Evolutionary conservation across 2,113 vertebrate species (phyloP).

Genomic region (Rhadina sibilatrix): DNA sequence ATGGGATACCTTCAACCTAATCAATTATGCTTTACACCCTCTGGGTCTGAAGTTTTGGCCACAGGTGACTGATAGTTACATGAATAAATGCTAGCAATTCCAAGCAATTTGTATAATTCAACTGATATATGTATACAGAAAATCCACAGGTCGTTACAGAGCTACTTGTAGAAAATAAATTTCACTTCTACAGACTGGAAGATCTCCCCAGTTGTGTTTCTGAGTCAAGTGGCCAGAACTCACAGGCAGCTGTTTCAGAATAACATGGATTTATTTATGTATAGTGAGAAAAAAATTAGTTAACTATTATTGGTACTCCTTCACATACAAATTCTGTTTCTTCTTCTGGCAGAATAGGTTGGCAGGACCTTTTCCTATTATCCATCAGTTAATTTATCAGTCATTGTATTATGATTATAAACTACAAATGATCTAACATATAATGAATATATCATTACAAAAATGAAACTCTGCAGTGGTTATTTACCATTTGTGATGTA

Average conservation of each 20-base stretch:
- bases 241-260: neutral
- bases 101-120: neutral
- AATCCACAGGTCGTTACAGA: neutral
- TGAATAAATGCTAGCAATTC: neutral
- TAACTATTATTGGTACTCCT: neutral
- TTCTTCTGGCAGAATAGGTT: conserved; percentile 7
- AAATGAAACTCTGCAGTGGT: conserved; percentile 20
- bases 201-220: neutral
- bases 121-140: neutral
- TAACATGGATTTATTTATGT: conserved; percentile 13
- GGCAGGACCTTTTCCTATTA: conserved; percentile 34
- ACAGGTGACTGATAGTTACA: neutral
- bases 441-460: conserved; percentile 41
- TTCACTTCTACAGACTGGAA: neutral
- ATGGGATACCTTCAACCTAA: neutral
- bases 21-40: neutral
- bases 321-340: conserved; percentile 3
- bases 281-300: conserved; percentile 35
- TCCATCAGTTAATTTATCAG: conserved; percentile 55
- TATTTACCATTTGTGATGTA: conserved; percentile 29
- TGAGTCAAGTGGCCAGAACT: neutral
- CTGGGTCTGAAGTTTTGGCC: neutral
- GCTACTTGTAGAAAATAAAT: neutral
- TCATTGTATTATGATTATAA: conserved; percentile 38
- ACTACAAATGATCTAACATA: conserved; percentile 31